These are phyloP conservation scores for Arion vulgaris DNA, from an alignment of 1,140 invertebrate genomes.

Conservation along the genomic window DNA sequence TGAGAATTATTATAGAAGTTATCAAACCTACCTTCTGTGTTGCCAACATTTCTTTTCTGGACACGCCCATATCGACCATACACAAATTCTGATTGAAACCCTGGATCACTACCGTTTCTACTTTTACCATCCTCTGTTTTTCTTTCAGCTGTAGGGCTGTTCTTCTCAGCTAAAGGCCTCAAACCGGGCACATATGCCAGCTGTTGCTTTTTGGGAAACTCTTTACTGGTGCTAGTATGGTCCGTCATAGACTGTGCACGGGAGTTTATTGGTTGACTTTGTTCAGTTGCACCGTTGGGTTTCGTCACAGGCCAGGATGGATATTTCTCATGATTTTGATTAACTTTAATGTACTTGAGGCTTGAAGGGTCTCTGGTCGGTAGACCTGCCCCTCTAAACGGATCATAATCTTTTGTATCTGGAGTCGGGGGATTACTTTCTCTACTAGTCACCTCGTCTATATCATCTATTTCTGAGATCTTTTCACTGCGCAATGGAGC, in stretches of 20 bases:
- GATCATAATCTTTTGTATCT: slow-evolving; percentile 41
- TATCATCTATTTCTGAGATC: slow-evolving; percentile 51
- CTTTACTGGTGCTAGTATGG: slow-evolving; percentile 51
- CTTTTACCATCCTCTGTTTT: slow-evolving; percentile 52
- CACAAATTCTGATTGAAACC: slow-evolving; percentile 74
- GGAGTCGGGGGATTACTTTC: slow-evolving; percentile 39
- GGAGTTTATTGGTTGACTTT: slow-evolving; percentile 49
- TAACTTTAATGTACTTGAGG: slow-evolving; percentile 77
- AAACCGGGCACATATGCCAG: slow-evolving; percentile 50
- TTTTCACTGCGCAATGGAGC: slow-evolving; percentile 47
- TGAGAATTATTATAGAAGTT: slow-evolving; percentile 65
- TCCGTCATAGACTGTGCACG: slow-evolving; percentile 53
- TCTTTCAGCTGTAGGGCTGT: slow-evolving; percentile 54
- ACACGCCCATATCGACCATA: slow-evolving; percentile 44
- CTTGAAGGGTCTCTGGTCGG: slow-evolving; percentile 82
- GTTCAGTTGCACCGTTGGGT: slow-evolving; percentile 47
- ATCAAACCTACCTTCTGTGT: slow-evolving; percentile 54
- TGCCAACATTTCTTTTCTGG: slow-evolving; percentile 30
- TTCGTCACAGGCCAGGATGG: slow-evolving; percentile 81
- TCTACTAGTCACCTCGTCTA: slow-evolving; percentile 45
- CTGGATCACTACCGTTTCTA: slow-evolving; percentile 64
- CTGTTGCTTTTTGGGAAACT: slow-evolving; percentile 48
- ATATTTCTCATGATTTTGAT: slow-evolving; percentile 85
- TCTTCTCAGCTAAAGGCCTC: slow-evolving; percentile 50
- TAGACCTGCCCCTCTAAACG: slow-evolving; percentile 53